phyloP scores from a whole-genome alignment of 92 coral and sea anemone species.

The Porites divaricata region DNA sequence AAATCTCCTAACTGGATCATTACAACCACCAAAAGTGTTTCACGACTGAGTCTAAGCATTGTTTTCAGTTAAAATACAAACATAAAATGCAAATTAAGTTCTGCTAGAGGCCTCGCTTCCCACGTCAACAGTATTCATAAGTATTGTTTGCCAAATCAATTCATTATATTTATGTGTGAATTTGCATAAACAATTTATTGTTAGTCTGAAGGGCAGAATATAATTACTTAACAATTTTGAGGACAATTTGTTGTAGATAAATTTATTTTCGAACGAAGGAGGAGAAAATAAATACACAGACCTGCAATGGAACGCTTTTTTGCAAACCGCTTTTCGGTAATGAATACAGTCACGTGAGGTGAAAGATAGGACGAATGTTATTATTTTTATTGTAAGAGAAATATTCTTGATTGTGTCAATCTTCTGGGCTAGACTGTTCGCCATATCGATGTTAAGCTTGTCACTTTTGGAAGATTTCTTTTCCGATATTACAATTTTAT shows the following conservation, averaged over 20 bases:
- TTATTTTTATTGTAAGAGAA: not conserved
- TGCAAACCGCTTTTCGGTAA: no score
- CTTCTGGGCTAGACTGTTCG: not conserved
- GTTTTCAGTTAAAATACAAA: not conserved
- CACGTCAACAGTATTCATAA: slow-evolving; percentile 13
- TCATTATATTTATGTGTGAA: not conserved
- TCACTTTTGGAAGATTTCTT: no score
- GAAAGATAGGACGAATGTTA: not conserved
- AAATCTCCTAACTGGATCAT: not conserved
- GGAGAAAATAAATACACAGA: not conserved
- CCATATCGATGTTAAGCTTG: not conserved
- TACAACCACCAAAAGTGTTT: not conserved
- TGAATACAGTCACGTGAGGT: not conserved
- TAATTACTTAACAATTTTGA: not conserved
- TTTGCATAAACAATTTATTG: slow-evolving; percentile 27
- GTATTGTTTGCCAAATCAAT: slow-evolving; percentile 21
- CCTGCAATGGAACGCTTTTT: not conserved
- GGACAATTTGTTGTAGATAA: not conserved
- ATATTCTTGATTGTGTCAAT: not conserved
- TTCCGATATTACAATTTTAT: no score
- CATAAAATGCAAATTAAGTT: slow-evolving; percentile 30
- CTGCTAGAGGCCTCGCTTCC: not conserved
- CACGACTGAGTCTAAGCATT: not conserved
- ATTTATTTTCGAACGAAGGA: not conserved
- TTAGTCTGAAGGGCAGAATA: not conserved